Evolutionary conservation across 2,888 invertebrate genomes (phyloP).

Genomic region (Leptura quadrifasciata): DNA sequence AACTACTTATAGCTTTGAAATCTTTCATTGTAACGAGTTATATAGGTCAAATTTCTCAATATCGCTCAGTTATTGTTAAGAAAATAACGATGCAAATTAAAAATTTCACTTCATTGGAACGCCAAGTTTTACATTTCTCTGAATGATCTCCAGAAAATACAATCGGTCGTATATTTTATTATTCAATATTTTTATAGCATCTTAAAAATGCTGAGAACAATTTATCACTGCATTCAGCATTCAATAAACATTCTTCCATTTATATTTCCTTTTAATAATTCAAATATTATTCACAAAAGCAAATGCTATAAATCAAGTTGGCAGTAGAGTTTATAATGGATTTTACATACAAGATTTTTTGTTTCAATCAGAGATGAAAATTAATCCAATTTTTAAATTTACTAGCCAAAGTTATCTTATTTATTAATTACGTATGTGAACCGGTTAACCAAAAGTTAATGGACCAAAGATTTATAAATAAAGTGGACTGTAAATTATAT

Average conservation of each 20-base stretch:
- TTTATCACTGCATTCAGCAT: slow-evolving; percentile 35
- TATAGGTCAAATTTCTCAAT: too few relatives aligned
- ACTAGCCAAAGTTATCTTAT: too few relatives aligned
- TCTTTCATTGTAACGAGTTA: too few relatives aligned
- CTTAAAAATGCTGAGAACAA: slow-evolving; percentile 20
- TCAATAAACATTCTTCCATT: slow-evolving; percentile 38
- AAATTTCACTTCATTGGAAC: neutral
- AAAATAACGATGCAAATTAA: slow-evolving; percentile 6
- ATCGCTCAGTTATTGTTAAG: neutral
- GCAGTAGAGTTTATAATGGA: slow-evolving; percentile 34
- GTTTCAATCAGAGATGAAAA: slow-evolving; percentile 13
- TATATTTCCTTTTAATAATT: slow-evolving; percentile 40
- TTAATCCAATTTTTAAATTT: too few relatives aligned
- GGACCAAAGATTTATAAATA: too few relatives aligned
- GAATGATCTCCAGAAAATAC: slow-evolving; percentile 12
- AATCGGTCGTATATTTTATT: slow-evolving; percentile 10
- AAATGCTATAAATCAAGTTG: slow-evolving; percentile 36
- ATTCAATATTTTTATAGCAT: slow-evolving; percentile 32
- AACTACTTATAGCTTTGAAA: too few relatives aligned
- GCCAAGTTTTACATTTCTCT: slow-evolving; percentile 20
- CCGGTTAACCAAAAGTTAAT: too few relatives aligned
- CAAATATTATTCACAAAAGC: slow-evolving; percentile 38
- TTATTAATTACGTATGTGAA: too few relatives aligned
- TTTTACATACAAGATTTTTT: slow-evolving; percentile 24
- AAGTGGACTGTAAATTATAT: too few relatives aligned